Conservation (phyloP, 2,797 vertebrate species). For the Anisognathus igniventris region DNA sequence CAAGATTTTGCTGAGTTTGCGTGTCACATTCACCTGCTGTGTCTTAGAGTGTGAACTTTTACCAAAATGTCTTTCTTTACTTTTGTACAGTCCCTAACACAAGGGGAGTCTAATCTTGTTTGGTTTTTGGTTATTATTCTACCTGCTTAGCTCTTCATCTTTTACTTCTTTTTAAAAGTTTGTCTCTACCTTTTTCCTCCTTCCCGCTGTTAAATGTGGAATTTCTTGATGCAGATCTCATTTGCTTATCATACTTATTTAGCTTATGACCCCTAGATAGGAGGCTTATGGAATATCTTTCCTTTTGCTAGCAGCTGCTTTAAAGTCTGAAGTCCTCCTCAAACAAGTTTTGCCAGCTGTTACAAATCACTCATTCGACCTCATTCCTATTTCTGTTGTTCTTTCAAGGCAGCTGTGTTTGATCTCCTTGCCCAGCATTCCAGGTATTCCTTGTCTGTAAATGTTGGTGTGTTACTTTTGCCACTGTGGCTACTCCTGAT, state of each 20-base stretch:
- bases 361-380: neutral
- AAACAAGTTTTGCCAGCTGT: neutral
- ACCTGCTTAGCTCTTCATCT: neutral
- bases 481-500: neutral
- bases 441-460: neutral
- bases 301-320: neutral
- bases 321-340: neutral
- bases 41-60: neutral
- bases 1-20: neutral
- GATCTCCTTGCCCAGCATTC: neutral
- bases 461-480: neutral
- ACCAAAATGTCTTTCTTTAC: neutral
- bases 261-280: neutral
- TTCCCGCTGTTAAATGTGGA: neutral
- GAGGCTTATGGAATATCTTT: neutral
- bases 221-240: neutral
- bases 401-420: neutral
- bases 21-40: neutral
- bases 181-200: neutral
- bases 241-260: neutral
- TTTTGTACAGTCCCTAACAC: neutral
- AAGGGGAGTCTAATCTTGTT: neutral
- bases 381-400: neutral
- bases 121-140: neutral
- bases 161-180: neutral